Conservation (phyloP, 2,113 vertebrate species). For the Trichomycterus rosablanca region DNA sequence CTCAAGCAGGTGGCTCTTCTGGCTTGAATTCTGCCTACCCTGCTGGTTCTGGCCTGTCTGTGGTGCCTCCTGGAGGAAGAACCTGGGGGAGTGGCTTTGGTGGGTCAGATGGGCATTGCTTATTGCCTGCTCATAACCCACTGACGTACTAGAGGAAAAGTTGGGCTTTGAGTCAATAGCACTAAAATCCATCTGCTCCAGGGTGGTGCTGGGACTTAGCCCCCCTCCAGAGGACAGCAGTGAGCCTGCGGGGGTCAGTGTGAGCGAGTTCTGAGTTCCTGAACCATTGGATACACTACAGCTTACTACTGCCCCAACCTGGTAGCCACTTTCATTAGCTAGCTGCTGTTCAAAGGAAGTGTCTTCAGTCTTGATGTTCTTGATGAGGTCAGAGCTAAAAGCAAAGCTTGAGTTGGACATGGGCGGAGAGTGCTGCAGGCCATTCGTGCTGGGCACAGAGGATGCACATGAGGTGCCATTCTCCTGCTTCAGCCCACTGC, state of each 20-base stretch:
- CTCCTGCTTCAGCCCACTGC: conserved; percentile 87
- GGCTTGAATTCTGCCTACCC: conserved; percentile 57
- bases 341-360: conserved; percentile 98
- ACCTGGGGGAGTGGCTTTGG: conserved; percentile 92
- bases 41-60: conserved; percentile 67
- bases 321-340: conserved; percentile 82
- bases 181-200: conserved; percentile 99
- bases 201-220: conserved; percentile 93
- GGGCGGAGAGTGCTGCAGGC: conserved; percentile 75
- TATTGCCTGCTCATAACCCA: conserved; percentile 81
- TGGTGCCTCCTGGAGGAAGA: conserved; percentile 93
- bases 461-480: conserved; percentile 65
- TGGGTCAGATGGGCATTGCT: conserved; percentile 86
- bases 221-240: conserved; percentile 92
- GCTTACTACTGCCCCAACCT: conserved; percentile 64
- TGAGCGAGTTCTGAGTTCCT: conserved; percentile 73
- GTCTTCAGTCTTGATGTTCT: conserved; percentile 97
- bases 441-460: conserved; percentile 64
- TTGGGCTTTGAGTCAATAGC: conserved; percentile 97
- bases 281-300: conserved; percentile 74
- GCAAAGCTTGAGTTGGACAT: conserved; percentile 78
- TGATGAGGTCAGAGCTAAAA: conserved; percentile 81
- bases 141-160: conserved; percentile 69
- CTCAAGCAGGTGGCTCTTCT: conserved; percentile 72
- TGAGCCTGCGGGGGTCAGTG: conserved; percentile 78